Base-by-base conservation (phyloP, 1,140 invertebrate genomes). In the Batillaria attramentaria region DNA sequence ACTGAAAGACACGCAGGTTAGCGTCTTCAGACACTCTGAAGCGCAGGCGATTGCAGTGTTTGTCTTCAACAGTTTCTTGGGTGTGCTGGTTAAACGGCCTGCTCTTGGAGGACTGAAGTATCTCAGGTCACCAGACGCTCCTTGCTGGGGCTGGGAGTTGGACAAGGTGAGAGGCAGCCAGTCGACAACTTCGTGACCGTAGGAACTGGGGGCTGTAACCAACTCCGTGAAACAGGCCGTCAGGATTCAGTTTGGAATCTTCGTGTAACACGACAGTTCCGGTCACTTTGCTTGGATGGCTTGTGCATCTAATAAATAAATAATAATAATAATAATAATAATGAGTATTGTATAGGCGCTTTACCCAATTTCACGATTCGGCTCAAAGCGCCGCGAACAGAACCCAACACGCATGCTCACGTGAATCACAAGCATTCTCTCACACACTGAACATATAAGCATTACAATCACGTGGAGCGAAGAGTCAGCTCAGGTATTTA, bases 1-100 rank as follows among this genome's bases (percentile, higher is more conserved):
- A 31, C 80, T 78, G 77, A 84, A 82, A 18, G 82, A 65, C 31
- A 84, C 79, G 73, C 84, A 85, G 42, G 79, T 85, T 13, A 57
- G 37, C 35, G 76, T 46, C 75, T 57, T 39, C 2, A 84, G 35
- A 60, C 84, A 85, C 18, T 77, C 50, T 8, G 72, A 37, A 4
- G 84, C 82, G 78, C 84, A 85, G 31, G 77, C 31, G n/a, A 68
- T 42, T 18, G 60, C 77, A 41, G 50, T 72, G 41, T 70, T 16
- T 5, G 72, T 68, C 39, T 33, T 57, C 43, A 62, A 31, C 6
- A 50, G 66, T 18, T 65, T 43, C 33, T 84, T 68, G 24, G 77
- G 73, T n/a, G 31, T 50, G 31, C 74, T 60, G 35, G 80, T 84
- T 43, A 85, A 42, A 54, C 79, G 82, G n/a, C 84, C 84, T 60